These are phyloP conservation scores for Cebidichthys violaceus DNA, from an alignment of 2,113 vertebrate species.

Conservation along the genomic window DNA sequence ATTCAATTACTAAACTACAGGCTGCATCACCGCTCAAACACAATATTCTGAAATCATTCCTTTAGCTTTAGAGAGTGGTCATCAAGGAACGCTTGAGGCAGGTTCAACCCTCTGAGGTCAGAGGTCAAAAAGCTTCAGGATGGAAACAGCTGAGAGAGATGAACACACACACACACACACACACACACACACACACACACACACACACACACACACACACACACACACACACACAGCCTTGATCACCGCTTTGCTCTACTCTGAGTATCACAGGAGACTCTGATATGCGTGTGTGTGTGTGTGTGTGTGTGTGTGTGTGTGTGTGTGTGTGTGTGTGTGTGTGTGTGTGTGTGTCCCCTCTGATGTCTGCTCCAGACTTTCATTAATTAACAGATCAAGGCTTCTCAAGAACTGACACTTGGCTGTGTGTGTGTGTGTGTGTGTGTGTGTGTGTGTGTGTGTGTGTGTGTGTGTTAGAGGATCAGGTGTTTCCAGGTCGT, in stretches of 20 bases:
- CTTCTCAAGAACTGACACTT: conserved; percentile 40
- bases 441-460: conserved; percentile 5
- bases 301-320: no score
- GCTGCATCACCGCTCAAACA: no score
- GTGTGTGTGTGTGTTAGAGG: neutral
- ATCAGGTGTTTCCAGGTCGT: no score
- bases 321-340: neutral
- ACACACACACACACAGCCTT: neutral
- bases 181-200: neutral
- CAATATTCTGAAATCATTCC: no score
- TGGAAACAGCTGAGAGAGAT: conserved; percentile 5
- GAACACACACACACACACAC: no score
- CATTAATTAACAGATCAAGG: conserved; percentile 58
- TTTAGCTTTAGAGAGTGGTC: no score
- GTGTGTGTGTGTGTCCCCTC: conserved; percentile 32
- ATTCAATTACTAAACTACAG: no score
- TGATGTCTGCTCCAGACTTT: conserved; percentile 27
- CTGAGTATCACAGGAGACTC: conserved; percentile 2
- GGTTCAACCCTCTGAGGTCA: no score
- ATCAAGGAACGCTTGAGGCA: no score
- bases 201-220: conserved; percentile 7
- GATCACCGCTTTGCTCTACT: conserved; percentile 16
- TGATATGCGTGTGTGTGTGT: neutral
- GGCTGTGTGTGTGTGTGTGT: conserved; percentile 14
- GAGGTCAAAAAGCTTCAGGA: neutral